phyloP scores from a whole-genome alignment of 2,797 vertebrate species.

The Sebastes miniatus region DNA sequence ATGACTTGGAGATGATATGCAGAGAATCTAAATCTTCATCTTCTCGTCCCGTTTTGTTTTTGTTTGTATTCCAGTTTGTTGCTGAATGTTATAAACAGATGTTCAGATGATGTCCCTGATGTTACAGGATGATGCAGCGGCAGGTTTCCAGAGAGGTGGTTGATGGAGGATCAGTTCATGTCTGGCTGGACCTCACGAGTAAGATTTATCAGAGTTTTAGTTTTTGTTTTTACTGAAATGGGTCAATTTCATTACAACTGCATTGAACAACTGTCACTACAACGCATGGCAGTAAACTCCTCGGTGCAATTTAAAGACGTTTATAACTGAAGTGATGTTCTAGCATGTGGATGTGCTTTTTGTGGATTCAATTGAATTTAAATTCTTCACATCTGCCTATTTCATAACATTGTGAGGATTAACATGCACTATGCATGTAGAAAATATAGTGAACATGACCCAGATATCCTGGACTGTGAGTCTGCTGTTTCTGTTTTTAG shows the following conservation, averaged over 20 bases:
- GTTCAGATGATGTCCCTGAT: background rate
- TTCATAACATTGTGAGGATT: background rate
- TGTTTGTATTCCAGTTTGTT: background rate
- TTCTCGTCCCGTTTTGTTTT: background rate
- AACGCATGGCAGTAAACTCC: no score
- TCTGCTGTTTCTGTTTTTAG: constrained; percentile 42
- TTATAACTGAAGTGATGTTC: background rate
- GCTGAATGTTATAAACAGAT: background rate
- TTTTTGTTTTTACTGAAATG: background rate
- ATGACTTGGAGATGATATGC: background rate
- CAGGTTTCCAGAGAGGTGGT: constrained; percentile 75
- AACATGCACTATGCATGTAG: background rate
- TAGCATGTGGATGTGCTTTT: background rate
- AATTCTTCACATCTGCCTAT: background rate
- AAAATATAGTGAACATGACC: background rate
- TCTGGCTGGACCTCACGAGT: constrained; percentile 86
- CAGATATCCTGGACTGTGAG: rapidly evolving
- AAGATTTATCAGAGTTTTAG: constrained; percentile 19
- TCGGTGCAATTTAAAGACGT: background rate
- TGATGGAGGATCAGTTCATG: constrained; percentile 82
- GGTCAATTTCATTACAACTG: background rate
- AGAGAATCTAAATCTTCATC: background rate
- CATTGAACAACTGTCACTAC: background rate
- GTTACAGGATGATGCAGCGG: constrained; percentile 74
- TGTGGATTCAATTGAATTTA: background rate